Percentiles rank a stretch among this genome's conserved stretches.
These are phyloP conservation scores for Reticulitermes speratus DNA, from an alignment of 1,140 invertebrate species.

Conservation along the genomic window DNA sequence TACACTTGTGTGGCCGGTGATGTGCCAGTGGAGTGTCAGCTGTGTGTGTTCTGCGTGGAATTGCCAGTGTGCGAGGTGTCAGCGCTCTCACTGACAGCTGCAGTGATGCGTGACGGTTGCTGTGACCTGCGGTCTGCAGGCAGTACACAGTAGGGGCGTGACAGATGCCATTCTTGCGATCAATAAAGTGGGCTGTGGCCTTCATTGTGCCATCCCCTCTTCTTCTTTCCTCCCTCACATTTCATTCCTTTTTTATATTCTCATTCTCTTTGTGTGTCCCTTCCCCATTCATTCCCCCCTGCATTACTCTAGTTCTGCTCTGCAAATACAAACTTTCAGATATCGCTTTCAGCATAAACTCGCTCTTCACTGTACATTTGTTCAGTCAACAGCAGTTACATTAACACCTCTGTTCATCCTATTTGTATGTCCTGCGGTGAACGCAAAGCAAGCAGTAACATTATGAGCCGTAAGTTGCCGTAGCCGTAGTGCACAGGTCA, in stretches of 20 bases:
- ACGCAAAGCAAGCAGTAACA: no score
- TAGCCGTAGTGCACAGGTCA: no score
- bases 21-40: no score
- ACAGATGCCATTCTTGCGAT: background rate
- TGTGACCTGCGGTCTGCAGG: background rate
- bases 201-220: background rate
- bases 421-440: no score
- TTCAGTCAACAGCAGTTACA: background rate
- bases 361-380: background rate
- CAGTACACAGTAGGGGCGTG: background rate
- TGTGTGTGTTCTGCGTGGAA: no score
- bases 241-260: background rate
- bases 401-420: no score
- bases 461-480: background rate
- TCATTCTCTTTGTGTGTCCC: background rate
- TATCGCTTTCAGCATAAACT: background rate
- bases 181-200: conserved; percentile 12
- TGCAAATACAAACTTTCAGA: background rate
- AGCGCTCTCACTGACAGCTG: no score
- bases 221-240: background rate
- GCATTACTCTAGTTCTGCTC: background rate
- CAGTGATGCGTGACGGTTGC: no score
- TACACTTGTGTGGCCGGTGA: no score
- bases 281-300: background rate
- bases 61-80: no score